phyloP scores from a whole-genome alignment of 2,797 vertebrate species.

The Intellagama lesueurii region DNA sequence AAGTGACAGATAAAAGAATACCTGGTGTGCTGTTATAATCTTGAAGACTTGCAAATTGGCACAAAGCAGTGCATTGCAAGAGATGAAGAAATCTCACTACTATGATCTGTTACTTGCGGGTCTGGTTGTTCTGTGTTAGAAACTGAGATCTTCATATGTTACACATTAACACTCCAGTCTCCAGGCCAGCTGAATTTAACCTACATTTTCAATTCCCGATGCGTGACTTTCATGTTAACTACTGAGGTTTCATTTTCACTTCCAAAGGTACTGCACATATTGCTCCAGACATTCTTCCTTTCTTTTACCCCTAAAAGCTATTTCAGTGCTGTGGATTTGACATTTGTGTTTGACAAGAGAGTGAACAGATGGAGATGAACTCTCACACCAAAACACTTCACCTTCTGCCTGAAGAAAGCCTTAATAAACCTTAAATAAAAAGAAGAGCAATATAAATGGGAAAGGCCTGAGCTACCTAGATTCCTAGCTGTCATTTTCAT shows the following conservation, averaged over 20 bases:
- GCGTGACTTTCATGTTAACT: constrained; percentile 39
- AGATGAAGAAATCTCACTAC: constrained; percentile 30
- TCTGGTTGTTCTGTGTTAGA: constrained; percentile 41
- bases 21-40: neutral
- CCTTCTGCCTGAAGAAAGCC: constrained; percentile 23
- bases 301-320: constrained; percentile 34
- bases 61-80: neutral
- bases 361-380: constrained; percentile 44
- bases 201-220: constrained; percentile 47
- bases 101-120: constrained; percentile 15
- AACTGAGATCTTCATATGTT: constrained; percentile 32
- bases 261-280: constrained; percentile 48
- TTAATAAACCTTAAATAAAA: constrained; percentile 38
- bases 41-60: neutral
- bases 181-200: constrained; percentile 53
- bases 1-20: neutral
- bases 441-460: neutral
- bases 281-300: constrained; percentile 30
- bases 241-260: constrained; percentile 53
- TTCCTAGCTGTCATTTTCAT: constrained; percentile 36
- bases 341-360: constrained; percentile 54
- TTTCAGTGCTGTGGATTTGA: constrained; percentile 37
- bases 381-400: constrained; percentile 29
- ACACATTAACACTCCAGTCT: constrained; percentile 33
- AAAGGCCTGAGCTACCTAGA: constrained; percentile 28